Evolutionary conservation across 2,113 vertebrate genomes (phyloP), one percentile per base, ranked within the genome.

Genomic region (Hyaena hyaena): DNA sequence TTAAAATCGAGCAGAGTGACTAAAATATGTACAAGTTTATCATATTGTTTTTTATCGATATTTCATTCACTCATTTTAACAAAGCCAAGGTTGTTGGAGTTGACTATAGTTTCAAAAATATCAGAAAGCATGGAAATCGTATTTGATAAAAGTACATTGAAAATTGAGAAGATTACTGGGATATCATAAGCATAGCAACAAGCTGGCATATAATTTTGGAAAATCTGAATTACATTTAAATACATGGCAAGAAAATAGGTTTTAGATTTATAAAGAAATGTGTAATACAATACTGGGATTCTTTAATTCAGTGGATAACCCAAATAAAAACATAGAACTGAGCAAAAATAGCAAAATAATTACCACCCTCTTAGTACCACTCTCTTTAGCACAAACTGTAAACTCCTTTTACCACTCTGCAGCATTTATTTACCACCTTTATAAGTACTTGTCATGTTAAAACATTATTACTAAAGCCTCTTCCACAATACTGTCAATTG

Each of bases 221-320:
- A 89, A 80, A 96, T 96, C 50, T 63, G 45, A 96, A 95, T 88
- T 96, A 50, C 23, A 73, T 95, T 95, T 93, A 79, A 92, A 92
- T 90, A 28, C 4, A 33, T 95, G 95, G 28, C 66, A 74, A 92
- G 31, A 28, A 89, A 93, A 8, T 73, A 94, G 66, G 24, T 17
- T 83, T 31, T 85, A 73, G 35, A 66, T 66, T 89, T 74, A 79
- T 39, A 97, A 87, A 93, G 12, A 84, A 74, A 93, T 86, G 33
- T 88, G 2, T 48, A 90, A 45, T 53, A 58, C 2, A 6, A 24
- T 33, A 48, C 28, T 73, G 16, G 23, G 2, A 65, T 92, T 94
- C 48, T 43, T 96, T 66, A 33, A 77, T 93, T 92, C 69, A 81
- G 61, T 24, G 68, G 24, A 71, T 95, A 90, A 69, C 12, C 5